Base-by-base conservation (phyloP, 2,797 vertebrate species). In the Ciconia nigra region DNA sequence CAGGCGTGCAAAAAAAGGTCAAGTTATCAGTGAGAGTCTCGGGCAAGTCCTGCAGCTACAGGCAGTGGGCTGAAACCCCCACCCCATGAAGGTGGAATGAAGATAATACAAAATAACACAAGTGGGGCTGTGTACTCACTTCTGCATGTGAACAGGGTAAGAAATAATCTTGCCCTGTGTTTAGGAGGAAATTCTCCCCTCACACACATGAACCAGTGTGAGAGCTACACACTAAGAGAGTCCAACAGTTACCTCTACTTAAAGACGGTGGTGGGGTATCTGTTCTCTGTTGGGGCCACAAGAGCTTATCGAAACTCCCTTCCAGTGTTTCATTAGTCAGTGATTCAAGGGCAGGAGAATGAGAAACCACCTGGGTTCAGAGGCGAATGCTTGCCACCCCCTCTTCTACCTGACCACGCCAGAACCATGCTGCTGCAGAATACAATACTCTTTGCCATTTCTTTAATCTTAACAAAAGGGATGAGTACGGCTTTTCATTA, bases 231-330 rank as follows among this genome's bases (percentile, higher is more conserved):
- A 4, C 55, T 13, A 3, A 2, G 1, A 1, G 19, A 51, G 29
- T 10, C 55, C 51, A 62, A 55, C 39, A 17, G 29, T 29, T 29
- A 33, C 29, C 11, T 76, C 25, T 19, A 8, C 69, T 19, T 51
- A 21, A 42, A 80, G 69, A 59, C 9, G 2, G 0, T 9, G 7
- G 9, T 1, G 0, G n/a, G 70, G 17, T 31, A 28, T 42, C 52
- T 24, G 28, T 31, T 41, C 46, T 39, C 41, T 0, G 0, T 2
- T 11, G 44, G 6, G 44, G 41, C 35, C 28, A 42, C 28, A 44
- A 17, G 8, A 44, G 29, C 28, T 57, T 35, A 44, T 7, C 15
- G 17, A 24, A 49, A 28, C 47, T 49, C 65, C 46, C 12, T 28
- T 17, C 21, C 46, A 13, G 16, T 21, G 41, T 33, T 31, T 25